These are phyloP conservation scores for Xerus rutilus DNA, from an alignment of 2,797 vertebrate species.

Conservation along the genomic window DNA sequence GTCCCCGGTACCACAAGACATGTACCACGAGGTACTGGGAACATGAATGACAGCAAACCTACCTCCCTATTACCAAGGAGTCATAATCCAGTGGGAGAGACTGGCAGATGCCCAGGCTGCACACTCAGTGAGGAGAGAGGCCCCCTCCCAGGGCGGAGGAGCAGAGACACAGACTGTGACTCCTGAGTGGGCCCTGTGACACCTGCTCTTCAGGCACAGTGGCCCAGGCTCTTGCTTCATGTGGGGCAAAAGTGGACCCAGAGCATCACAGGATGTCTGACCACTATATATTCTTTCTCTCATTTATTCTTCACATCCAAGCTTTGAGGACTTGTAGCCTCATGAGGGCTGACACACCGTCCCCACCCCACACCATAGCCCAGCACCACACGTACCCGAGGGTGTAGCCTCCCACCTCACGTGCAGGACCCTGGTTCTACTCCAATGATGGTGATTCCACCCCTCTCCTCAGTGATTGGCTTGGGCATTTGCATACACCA, in stretches of 20 bases:
- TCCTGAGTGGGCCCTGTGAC: too few species aligned
- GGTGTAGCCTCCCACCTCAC: too few species aligned
- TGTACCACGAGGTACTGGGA: too few species aligned
- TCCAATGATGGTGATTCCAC: not conserved
- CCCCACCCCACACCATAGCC: too few species aligned
- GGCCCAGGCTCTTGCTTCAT: not conserved
- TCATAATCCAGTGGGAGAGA: not conserved
- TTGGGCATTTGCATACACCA: not conserved
- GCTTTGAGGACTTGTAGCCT: not conserved
- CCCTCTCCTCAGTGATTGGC: not conserved
- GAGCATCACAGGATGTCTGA: not conserved
- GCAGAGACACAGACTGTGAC: not conserved
- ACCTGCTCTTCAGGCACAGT: not conserved
- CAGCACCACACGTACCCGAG: too few species aligned
- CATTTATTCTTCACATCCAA: not conserved
- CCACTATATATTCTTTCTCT: not conserved
- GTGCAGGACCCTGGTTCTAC: not conserved
- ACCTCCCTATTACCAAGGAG: too few species aligned
- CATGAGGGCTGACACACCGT: fast-evolving
- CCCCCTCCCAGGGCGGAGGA: not conserved
- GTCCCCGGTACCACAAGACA: too few species aligned
- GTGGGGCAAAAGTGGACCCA: not conserved
- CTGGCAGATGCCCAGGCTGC: too few species aligned
- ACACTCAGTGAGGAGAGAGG: not conserved
- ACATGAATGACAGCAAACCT: not conserved